Percentiles rank a stretch among this genome's conserved stretches.
Conservation (phyloP, 1,140 invertebrate genomes). For the Eumaeus atala region DNA sequence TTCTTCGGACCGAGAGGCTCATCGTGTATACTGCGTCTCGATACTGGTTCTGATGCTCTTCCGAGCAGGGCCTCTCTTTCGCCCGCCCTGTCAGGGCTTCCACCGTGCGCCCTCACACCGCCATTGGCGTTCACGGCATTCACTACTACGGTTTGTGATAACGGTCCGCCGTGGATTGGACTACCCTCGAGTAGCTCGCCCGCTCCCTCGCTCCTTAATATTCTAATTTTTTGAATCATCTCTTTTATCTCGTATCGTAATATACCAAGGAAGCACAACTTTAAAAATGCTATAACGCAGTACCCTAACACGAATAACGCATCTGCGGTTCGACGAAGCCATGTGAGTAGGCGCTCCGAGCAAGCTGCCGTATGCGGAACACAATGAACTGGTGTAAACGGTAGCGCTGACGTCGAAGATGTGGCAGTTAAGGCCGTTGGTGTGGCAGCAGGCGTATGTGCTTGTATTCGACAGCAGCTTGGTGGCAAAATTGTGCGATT, state of each 20-base stretch:
- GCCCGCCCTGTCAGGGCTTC: constrained; percentile 61
- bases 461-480: constrained; percentile 73
- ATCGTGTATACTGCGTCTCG: constrained; percentile 73
- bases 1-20: constrained; percentile 75
- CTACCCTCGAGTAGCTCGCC: constrained; percentile 63
- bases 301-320: constrained; percentile 89
- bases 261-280: constrained; percentile 92
- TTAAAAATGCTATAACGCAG: constrained; percentile 92
- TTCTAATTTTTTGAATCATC: constrained; percentile 92
- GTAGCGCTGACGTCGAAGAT: constrained; percentile 77
- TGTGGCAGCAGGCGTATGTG: constrained; percentile 53
- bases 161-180: constrained; percentile 62
- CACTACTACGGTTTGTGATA: constrained; percentile 64
- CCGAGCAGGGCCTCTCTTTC: constrained; percentile 76
- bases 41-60: constrained; percentile 63
- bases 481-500: constrained; percentile 66
- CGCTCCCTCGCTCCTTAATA: constrained; percentile 74
- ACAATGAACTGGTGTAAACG: constrained; percentile 57
- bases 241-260: constrained; percentile 89
- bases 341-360: constrained; percentile 80
- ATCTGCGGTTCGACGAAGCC: constrained; percentile 86
- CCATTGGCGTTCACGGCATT: constrained; percentile 70
- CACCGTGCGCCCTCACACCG: constrained; percentile 61
- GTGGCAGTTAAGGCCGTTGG: constrained; percentile 78
- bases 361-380: constrained; percentile 77